Conservation (phyloP, 2,797 vertebrate genomes). For the Coendou prehensilis region DNA sequence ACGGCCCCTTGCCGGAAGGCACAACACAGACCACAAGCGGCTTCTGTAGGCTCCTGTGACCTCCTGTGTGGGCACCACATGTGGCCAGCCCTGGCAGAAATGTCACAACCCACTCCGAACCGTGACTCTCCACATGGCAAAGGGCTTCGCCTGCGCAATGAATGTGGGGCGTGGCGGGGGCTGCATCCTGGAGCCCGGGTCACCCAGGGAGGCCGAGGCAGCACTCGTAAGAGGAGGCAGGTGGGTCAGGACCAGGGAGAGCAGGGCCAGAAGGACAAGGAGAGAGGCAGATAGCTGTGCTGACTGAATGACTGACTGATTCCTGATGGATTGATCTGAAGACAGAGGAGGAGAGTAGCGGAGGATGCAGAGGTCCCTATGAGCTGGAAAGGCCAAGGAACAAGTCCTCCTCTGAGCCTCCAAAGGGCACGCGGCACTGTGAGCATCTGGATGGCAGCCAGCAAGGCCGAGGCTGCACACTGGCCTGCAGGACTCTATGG, state of each 20-base stretch:
- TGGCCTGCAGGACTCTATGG: neutral
- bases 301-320: neutral
- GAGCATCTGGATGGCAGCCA: neutral
- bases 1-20: accelerated
- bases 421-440: neutral
- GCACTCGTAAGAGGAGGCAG: neutral
- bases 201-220: neutral
- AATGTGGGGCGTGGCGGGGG: neutral
- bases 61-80: accelerated
- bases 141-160: neutral
- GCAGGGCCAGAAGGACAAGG: accelerated
- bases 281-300: no score
- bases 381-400: neutral
- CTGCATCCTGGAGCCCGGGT: neutral
- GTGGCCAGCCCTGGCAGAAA: neutral
- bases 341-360: neutral
- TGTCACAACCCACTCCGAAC: no score
- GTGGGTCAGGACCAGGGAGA: neutral
- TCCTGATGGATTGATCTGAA: neutral
- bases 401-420: neutral
- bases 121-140: neutral
- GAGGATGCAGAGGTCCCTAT: neutral
- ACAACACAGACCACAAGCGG: neutral
- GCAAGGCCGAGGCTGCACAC: neutral
- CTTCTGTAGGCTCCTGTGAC: neutral